phyloP scores from a whole-genome alignment of 2,888 invertebrate species.

The Ophioninae sp. region DNA sequence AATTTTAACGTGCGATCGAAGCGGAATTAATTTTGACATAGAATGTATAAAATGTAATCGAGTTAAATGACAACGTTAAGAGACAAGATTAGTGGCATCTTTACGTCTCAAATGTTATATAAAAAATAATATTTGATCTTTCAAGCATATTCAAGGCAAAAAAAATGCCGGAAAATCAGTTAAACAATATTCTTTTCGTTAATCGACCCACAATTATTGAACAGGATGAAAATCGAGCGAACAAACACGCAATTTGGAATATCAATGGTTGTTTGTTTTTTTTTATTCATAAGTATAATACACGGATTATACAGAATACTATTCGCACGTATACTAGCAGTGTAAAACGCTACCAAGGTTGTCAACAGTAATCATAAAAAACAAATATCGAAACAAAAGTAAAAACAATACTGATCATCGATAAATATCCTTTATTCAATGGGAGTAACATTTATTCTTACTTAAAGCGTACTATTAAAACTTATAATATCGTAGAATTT shows the following conservation, averaged over 20 bases:
- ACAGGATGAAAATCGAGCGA: background rate
- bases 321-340: conserved; percentile 41
- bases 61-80: no score
- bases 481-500: conserved; percentile 79
- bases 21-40: no score
- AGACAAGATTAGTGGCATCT: no score
- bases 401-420: conserved; percentile 72
- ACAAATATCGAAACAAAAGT: conserved; percentile 3
- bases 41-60: no score
- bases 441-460: conserved; percentile 81
- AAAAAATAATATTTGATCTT: no score
- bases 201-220: background rate
- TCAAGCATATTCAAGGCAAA: no score
- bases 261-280: conserved; percentile 19
- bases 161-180: no score
- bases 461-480: conserved; percentile 79
- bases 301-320: conserved; percentile 55
- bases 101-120: no score
- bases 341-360: conserved; percentile 58
- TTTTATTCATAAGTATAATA: conserved; percentile 56
- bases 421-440: conserved; percentile 81
- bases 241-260: background rate
- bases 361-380: background rate
- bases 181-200: background rate
- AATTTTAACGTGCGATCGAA: no score